These are phyloP conservation scores for Drosophila percnosoma DNA, from an alignment of 2,888 invertebrate genomes.

Conservation along the genomic window DNA sequence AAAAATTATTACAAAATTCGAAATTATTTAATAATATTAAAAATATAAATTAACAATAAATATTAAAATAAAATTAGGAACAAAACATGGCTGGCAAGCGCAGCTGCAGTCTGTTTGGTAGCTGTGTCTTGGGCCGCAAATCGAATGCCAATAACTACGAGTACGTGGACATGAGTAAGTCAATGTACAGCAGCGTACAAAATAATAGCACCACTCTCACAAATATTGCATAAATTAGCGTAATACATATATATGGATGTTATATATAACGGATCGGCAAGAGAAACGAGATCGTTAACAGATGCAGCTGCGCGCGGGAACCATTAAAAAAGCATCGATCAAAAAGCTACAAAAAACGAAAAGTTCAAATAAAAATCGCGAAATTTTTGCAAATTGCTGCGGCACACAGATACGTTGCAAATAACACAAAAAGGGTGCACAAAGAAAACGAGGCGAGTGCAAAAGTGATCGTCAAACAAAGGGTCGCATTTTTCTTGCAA, in stretches of 20 bases:
- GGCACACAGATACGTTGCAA: constrained; percentile 5
- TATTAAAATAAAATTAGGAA: neutral
- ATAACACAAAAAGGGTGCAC: constrained; percentile 4
- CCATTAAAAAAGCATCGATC: constrained; percentile 77
- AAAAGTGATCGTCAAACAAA: constrained; percentile 64
- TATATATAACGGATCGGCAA: constrained; percentile 12
- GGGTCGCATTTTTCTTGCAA: constrained; percentile 70
- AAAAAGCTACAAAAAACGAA: constrained; percentile 45
- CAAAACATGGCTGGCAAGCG: constrained; percentile 53
- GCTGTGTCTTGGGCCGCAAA: constrained; percentile 45
- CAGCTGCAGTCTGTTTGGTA: constrained; percentile 61
- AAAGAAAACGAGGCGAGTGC: constrained; percentile 31
- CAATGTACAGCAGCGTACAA: neutral
- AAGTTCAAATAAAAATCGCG: constrained; percentile 16
- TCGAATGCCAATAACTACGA: constrained; percentile 40
- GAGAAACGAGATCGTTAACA: constrained; percentile 31
- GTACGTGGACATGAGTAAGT: constrained; percentile 78
- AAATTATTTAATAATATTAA: neutral
- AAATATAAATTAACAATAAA: constrained; percentile 1
- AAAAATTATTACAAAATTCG: constrained; percentile 35
- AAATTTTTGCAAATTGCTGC: constrained; percentile 60
- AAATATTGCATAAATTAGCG: neutral
- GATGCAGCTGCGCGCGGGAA: constrained; percentile 52
- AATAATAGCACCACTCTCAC: neutral
- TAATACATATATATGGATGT: neutral